These are phyloP conservation scores for Bacillus rossius DNA, from an alignment of 1,140 invertebrate species.

Conservation along the genomic window DNA sequence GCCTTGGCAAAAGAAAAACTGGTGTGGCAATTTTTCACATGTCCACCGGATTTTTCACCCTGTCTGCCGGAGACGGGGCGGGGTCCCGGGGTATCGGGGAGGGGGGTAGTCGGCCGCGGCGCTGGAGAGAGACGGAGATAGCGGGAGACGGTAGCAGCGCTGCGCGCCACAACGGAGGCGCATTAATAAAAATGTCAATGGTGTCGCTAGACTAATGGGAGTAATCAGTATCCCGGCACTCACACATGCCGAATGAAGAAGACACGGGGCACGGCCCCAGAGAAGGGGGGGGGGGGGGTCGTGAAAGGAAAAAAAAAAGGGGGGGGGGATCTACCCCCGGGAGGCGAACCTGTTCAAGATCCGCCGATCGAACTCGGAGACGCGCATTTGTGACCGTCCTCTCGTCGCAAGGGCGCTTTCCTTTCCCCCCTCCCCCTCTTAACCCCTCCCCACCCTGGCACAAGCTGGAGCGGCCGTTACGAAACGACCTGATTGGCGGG, in stretches of 20 bases:
- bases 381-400: no score
- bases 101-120: no score
- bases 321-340: no score
- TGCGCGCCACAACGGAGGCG: constrained; percentile 5
- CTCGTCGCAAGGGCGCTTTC: no score
- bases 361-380: no score
- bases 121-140: constrained; percentile 19
- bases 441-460: no score
- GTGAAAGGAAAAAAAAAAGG: no score
- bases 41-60: constrained; percentile 18
- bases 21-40: constrained; percentile 15
- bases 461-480: no score
- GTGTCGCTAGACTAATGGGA: constrained; percentile 46
- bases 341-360: no score
- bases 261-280: background rate
- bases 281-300: background rate
- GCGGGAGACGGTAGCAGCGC: constrained; percentile 16
- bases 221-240: constrained; percentile 37
- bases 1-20: no score
- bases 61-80: constrained; percentile 9
- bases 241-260: constrained; percentile 8
- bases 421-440: no score
- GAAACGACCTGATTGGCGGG: no score
- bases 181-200: constrained; percentile 49
- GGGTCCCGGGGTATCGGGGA: constrained; percentile 20